These are phyloP conservation scores for Nomada flava DNA, from an alignment of 2,888 invertebrate genomes.

Conservation along the genomic window DNA sequence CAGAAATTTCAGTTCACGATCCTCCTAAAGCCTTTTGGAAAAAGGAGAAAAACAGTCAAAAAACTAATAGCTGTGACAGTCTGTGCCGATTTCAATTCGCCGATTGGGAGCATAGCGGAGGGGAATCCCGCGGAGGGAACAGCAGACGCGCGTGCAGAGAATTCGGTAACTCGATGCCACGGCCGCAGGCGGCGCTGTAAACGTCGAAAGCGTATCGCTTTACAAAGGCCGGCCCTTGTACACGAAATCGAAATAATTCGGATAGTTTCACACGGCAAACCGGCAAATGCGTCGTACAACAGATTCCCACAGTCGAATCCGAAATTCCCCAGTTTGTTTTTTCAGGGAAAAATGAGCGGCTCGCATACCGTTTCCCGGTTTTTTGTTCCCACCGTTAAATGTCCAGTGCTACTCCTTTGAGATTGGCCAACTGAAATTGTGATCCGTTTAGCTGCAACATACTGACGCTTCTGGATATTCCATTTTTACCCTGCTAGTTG, in stretches of 20 bases:
- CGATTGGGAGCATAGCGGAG: constrained; percentile 2
- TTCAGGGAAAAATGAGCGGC: constrained; percentile 29
- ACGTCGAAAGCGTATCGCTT: constrained; percentile 66
- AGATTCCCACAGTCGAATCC: background rate
- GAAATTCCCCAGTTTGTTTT: constrained; percentile 22
- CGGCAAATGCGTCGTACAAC: constrained; percentile 57
- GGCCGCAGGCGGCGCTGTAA: constrained; percentile 65
- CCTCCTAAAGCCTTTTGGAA: too few relatives aligned
- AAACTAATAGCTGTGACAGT: too few relatives aligned
- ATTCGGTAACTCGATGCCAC: constrained; percentile 67
- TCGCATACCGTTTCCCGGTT: background rate
- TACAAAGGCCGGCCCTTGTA: constrained; percentile 63
- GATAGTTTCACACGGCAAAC: constrained; percentile 55
- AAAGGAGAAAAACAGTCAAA: too few relatives aligned
- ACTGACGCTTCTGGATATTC: too few relatives aligned
- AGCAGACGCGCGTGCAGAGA: constrained; percentile 39
- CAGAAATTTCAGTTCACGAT: too few relatives aligned
- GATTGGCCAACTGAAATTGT: background rate
- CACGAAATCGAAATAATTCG: constrained; percentile 68
- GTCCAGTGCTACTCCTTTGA: background rate
- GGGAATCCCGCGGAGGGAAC: constrained; percentile 43
- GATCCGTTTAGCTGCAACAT: too few relatives aligned
- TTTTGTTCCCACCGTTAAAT: background rate
- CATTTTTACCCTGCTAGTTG: too few relatives aligned
- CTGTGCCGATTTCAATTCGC: constrained; percentile 36